Base-by-base conservation (phyloP, 2,797 vertebrate species). In the Hoplostethus atlanticus region DNA sequence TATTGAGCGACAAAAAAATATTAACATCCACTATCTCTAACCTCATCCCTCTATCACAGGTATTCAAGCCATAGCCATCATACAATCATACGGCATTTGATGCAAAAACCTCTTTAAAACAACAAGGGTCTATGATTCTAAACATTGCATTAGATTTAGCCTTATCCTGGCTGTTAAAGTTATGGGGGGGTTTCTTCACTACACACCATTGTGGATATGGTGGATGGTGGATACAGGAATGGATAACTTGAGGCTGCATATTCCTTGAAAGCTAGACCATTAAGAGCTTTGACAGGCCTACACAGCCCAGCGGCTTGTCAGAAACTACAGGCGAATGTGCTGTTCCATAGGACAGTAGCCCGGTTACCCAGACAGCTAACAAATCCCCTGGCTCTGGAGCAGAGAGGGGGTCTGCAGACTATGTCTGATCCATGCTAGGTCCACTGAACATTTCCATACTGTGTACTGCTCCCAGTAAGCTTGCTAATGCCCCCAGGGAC, bases 241-340 rank as follows among this genome's bases (percentile, higher is more conserved):
- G 16, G 59, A 40, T 57, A 51, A 63, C 17, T 54, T 8, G 50
- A 16, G 28, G 30, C 66, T 52, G 42, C 50, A 15, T 52, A 61
- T 64, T 79, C 40, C 63, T 55, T 81, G 55, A 81, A 83, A 77
- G 71, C 71, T 66, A 30, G 47, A 84, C 71, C 59, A 74, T 89
- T 71, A 77, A 68, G 76, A 75, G 77, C 71, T 87, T 76, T 90
- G 91, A 84, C 85, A 83, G 75, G 76, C 65, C 74, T 76, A 42
- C 75, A 84, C 82, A 87, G 86, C 88, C 78, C 88, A 90, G 57
- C 77, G 73, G 68, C 74, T 80, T 90, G 88, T 91, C 88, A 88
- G 71, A 69, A 69, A 76, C 69, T 64, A 76, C 46, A 51, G 76
- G 71, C 63, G 64, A 77, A 88, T 75, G 64, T 85, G 57, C n/a